These are phyloP conservation scores for Pantala flavescens DNA, from an alignment of 1,140 invertebrate species.

Conservation along the genomic window DNA sequence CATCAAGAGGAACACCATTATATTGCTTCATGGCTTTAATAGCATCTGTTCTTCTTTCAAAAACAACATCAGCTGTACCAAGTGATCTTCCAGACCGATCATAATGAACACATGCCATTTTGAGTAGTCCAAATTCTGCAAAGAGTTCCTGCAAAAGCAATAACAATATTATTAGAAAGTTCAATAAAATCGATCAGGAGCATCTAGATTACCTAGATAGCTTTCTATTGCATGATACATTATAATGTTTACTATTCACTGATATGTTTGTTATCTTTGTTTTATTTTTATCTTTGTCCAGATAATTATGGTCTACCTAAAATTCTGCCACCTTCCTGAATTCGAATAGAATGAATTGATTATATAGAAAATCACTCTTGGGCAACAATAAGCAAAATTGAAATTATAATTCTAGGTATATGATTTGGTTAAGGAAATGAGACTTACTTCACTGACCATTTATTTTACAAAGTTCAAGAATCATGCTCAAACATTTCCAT, in stretches of 20 bases:
- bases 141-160: conserved; percentile 68
- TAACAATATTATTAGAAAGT: background rate
- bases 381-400: too few species aligned
- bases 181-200: background rate
- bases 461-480: too few species aligned
- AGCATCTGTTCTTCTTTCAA: conserved; percentile 81
- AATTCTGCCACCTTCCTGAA: too few species aligned
- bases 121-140: conserved; percentile 89
- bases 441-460: too few species aligned
- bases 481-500: too few species aligned
- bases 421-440: too few species aligned
- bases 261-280: too few species aligned
- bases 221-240: background rate
- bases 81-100: conserved; percentile 90
- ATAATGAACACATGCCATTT: conserved; percentile 92
- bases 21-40: conserved; percentile 96
- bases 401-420: too few species aligned
- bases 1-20: conserved; percentile 93
- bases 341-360: too few species aligned
- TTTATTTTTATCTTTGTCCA: too few species aligned
- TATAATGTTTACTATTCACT: background rate
- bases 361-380: too few species aligned
- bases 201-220: background rate
- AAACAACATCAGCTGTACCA: conserved; percentile 94
- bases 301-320: too few species aligned